phyloP scores from a whole-genome alignment of 1,140 invertebrate genomes.

The Aphelenchoides besseyi region DNA sequence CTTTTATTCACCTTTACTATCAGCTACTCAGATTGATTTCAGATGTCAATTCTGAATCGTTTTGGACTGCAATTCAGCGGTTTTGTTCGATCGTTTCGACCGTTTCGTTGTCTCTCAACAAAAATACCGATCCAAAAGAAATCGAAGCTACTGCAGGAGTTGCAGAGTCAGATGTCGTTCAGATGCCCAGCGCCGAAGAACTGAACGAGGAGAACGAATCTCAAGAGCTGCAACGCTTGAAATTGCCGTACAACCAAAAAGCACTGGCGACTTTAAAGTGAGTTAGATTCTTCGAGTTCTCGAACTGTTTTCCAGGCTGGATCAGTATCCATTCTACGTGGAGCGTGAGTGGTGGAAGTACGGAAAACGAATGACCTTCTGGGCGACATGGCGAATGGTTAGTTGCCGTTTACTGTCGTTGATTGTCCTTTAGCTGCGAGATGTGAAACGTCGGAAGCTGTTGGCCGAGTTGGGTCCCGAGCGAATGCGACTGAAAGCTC shows the following conservation, averaged over 20 bases:
- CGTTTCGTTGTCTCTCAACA: background rate
- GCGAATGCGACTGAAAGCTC: slow-evolving; percentile 54
- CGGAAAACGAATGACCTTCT: slow-evolving; percentile 59
- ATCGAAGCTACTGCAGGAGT: too few relatives aligned
- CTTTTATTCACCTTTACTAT: too few relatives aligned
- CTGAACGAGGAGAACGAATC: slow-evolving; percentile 37
- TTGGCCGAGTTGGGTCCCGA: slow-evolving; percentile 44
- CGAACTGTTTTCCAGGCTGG: slow-evolving; percentile 42
- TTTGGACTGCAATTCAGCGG: background rate
- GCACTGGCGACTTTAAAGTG: slow-evolving; percentile 36
- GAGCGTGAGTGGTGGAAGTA: slow-evolving; percentile 62
- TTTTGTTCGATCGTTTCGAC: background rate
- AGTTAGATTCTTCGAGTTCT: slow-evolving; percentile 6
- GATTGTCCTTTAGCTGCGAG: too few relatives aligned
- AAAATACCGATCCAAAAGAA: too few relatives aligned
- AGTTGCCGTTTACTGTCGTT: too few relatives aligned
- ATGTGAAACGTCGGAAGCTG: slow-evolving; percentile 49
- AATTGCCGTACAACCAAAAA: slow-evolving; percentile 32
- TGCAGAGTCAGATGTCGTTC: background rate
- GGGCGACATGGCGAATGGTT: slow-evolving; percentile 54
- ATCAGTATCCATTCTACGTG: slow-evolving; percentile 56
- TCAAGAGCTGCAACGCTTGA: slow-evolving; percentile 9
- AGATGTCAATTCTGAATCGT: background rate
- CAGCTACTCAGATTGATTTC: background rate
- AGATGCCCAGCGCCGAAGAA: background rate